Percentiles rank a stretch among this genome's conserved stretches.
Conservation (phyloP, 92 coral and sea anemone species). For the Bergia puertoricense region DNA sequence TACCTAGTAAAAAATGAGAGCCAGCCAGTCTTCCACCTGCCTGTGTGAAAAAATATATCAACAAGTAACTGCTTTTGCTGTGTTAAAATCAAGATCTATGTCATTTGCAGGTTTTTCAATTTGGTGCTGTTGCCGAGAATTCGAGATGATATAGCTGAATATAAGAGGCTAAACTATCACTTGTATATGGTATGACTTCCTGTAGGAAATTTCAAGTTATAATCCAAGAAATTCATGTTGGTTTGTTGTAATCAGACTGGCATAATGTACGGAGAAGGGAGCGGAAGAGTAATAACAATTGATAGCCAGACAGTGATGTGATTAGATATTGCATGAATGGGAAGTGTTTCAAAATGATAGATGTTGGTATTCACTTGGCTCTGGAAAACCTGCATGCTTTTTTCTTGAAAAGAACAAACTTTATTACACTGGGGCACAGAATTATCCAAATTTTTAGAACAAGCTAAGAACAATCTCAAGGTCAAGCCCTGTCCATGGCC, state of each 20-base stretch:
- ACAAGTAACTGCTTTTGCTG: neutral
- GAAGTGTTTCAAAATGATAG: too few relatives aligned
- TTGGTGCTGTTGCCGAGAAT: conserved; percentile 88
- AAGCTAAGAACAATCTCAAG: too few relatives aligned
- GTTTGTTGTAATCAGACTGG: neutral
- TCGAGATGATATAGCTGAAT: conserved; percentile 96
- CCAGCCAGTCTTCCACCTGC: neutral
- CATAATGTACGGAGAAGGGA: neutral
- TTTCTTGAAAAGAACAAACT: too few relatives aligned
- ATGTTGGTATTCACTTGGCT: too few relatives aligned
- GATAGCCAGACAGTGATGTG: too few relatives aligned
- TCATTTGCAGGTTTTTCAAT: conserved; percentile 78
- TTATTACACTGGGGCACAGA: too few relatives aligned
- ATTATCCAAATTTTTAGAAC: too few relatives aligned
- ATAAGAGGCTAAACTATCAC: conserved; percentile 94
- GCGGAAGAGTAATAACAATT: too few relatives aligned
- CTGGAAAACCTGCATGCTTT: too few relatives aligned
- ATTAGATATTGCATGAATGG: too few relatives aligned
- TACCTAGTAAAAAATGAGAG: too few relatives aligned
- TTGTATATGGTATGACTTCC: conserved; percentile 76
- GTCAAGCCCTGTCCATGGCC: too few relatives aligned
- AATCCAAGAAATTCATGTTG: neutral
- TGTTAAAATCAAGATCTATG: neutral
- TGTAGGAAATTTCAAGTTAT: neutral
- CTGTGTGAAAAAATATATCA: neutral